These are phyloP conservation scores for Alethe diademata DNA, from an alignment of 2,113 vertebrate genomes.

Conservation along the genomic window DNA sequence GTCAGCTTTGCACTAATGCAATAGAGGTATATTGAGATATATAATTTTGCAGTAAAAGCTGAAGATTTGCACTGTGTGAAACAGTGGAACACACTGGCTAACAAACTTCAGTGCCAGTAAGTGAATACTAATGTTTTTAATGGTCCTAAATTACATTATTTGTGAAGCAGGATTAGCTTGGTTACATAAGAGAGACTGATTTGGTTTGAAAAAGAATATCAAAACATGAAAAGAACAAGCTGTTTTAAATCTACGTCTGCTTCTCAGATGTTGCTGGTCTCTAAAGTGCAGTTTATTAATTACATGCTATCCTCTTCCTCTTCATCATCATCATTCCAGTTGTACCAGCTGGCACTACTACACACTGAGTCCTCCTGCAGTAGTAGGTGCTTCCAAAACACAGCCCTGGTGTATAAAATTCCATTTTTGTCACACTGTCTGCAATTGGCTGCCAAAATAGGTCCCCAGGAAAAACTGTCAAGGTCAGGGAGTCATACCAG, in stretches of 20 bases:
- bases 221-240: background rate
- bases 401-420: background rate
- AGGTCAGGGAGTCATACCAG: background rate
- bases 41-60: background rate
- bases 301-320: background rate
- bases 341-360: background rate
- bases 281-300: background rate
- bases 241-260: background rate
- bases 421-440: background rate
- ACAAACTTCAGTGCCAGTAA: background rate
- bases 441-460: background rate
- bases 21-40: background rate
- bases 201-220: background rate
- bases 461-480: background rate
- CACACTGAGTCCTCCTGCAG: background rate
- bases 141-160: conserved; percentile 1
- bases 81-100: background rate
- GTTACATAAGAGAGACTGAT: background rate
- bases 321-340: background rate
- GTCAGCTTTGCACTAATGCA: background rate
- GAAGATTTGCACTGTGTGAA: background rate
- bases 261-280: background rate
- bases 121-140: conserved; percentile 4
- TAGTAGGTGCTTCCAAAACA: background rate
- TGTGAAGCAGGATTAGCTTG: background rate